Evolutionary conservation across 1,140 invertebrate genomes (phyloP).

Genomic region (Calephelis nemesis): DNA sequence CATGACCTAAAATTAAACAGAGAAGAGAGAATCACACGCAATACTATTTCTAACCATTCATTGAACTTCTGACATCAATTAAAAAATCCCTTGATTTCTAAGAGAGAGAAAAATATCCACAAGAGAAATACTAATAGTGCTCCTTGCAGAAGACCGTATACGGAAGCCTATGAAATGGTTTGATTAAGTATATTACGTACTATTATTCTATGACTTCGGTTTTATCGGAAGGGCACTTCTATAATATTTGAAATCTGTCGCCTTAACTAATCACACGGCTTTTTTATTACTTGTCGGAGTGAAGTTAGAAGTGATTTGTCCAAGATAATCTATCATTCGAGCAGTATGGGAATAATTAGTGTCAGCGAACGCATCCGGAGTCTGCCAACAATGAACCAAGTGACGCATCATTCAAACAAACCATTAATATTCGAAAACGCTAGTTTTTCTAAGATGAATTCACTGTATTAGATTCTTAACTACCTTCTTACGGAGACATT

Average conservation of each 20-base stretch:
- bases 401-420: conserved; percentile 69
- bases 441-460: conserved; percentile 66
- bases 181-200: no score
- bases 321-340: conserved; percentile 73
- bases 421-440: conserved; percentile 73
- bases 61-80: no score
- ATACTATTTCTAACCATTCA: no score
- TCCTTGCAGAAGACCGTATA: no score
- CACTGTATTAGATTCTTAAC: conserved; percentile 62
- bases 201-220: conserved; percentile 27
- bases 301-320: conserved; percentile 70
- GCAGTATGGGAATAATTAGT: conserved; percentile 71
- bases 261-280: conserved; percentile 58
- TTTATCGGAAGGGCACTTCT: no score
- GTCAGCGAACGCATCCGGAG: conserved; percentile 68
- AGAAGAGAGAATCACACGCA: no score
- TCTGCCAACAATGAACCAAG: conserved; percentile 65
- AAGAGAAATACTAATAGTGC: no score
- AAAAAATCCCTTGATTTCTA: no score
- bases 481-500: conserved; percentile 71
- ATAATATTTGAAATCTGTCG: no score
- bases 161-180: no score
- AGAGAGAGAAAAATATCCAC: no score
- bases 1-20: no score
- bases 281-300: conserved; percentile 58